phyloP scores from a whole-genome alignment of 2,888 invertebrate species.

The Morpho helenor region DNA sequence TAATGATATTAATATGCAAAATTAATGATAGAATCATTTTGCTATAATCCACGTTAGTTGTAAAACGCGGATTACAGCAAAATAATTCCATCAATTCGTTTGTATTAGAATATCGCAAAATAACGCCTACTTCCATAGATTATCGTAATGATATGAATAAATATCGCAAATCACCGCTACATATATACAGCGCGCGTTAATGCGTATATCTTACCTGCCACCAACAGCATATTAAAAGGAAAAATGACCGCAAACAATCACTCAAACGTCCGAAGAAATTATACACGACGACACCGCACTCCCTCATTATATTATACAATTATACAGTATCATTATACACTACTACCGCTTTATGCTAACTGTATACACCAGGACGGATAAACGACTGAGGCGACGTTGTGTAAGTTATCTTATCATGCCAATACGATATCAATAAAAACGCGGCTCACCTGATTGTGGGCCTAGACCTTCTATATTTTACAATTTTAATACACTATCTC shows the following conservation, averaged over 20 bases:
- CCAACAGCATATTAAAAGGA: slow-evolving; percentile 40
- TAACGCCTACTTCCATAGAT: too few species aligned
- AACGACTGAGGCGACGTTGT: slow-evolving; percentile 40
- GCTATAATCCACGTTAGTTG: too few species aligned
- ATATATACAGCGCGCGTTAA: not conserved
- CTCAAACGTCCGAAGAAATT: slow-evolving; percentile 40
- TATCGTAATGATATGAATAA: too few species aligned
- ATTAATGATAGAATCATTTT: too few species aligned
- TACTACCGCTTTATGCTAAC: slow-evolving; percentile 28
- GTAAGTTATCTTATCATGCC: slow-evolving; percentile 55
- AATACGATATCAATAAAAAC: slow-evolving; percentile 59
- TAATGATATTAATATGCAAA: too few species aligned
- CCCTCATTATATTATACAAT: slow-evolving; percentile 52
- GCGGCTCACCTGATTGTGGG: slow-evolving; percentile 23
- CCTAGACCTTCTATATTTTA: slow-evolving; percentile 33
- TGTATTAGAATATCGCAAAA: too few species aligned
- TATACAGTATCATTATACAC: slow-evolving; percentile 5
- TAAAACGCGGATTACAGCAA: too few species aligned
- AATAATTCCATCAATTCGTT: too few species aligned
- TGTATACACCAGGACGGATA: slow-evolving; percentile 44
- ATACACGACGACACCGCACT: slow-evolving; percentile 36
- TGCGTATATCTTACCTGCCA: slow-evolving; percentile 46
- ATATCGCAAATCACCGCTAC: too few species aligned
- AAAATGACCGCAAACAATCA: slow-evolving; percentile 40
- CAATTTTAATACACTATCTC: not conserved